Conservation (phyloP, 2,113 vertebrate genomes). For the Bungarus multicinctus region DNA sequence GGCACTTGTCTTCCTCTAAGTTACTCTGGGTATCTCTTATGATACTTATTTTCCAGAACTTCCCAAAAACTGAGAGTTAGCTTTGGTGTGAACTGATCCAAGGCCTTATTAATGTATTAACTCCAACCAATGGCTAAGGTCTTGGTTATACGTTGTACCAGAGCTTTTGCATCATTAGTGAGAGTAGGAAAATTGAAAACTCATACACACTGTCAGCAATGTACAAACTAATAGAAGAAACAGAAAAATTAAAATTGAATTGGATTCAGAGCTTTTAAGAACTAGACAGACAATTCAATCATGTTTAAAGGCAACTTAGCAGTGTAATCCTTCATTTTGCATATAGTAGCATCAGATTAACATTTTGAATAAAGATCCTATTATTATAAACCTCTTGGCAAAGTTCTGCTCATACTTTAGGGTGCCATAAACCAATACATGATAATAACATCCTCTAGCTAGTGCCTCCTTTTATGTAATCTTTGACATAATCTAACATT, state of each 20-base stretch:
- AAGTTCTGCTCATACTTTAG: neutral
- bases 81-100: neutral
- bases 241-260: neutral
- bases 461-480: neutral
- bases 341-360: neutral
- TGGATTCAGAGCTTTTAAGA: neutral
- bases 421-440: constrained; percentile 1
- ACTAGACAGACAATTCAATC: neutral
- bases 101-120: neutral
- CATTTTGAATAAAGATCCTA: neutral
- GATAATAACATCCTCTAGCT: neutral
- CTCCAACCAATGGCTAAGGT: neutral
- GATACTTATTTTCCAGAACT: neutral
- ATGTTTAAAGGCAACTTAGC: neutral
- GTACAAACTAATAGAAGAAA: neutral
- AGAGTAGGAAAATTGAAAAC: neutral
- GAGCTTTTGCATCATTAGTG: neutral
- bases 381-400: constrained; percentile 1
- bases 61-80: neutral
- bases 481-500: constrained; percentile 21
- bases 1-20: neutral
- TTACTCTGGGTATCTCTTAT: neutral
- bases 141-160: neutral
- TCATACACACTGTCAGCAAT: neutral
- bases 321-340: neutral